Base-by-base conservation (phyloP, 2,888 invertebrate species). In the Linnaemya vulpina region DNA sequence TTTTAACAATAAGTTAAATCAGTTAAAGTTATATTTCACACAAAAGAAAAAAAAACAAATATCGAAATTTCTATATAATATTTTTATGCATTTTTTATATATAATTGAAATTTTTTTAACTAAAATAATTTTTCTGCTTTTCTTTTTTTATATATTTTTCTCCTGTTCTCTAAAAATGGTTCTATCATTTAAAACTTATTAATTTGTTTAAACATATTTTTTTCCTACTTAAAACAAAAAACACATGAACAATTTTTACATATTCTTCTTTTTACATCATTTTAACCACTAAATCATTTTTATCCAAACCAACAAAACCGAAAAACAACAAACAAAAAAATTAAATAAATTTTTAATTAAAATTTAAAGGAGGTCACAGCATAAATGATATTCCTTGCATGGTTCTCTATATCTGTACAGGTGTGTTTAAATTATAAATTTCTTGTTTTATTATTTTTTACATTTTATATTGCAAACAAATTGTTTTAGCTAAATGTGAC, bases 341-440 rank as follows among this genome's bases (percentile, higher is more conserved):
- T 46, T 25, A 30, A 51, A 55, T 65, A 20, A 58, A 49, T 60
- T 67, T 71, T 71, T 55, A 74, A 81, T 68, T 84, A 83, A 88
- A 86, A 85, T 84, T 71, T 86, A 90, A 89, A 91, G 90, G 90
- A 90, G 89, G 90, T 89, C 89, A 89, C 90, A 90, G 89, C 90
- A 88, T 89, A 87, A 90, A 89, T 89, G 91, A 91, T 88, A 88
- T 90, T 88, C 91, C 90, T 90, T 92, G 92, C 92, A 91, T 91
- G 91, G 89, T 92, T 89, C 90, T 92, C 89, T 91, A 89, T 90
- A 90, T 92, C 87, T 92, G 92, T 90, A 87, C 91, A 92, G 92
- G 92, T 92, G 92, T 91, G 92, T 92, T 90, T 73, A 75, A 82
- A 82, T 82, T 75, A 82, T 79, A 78, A 82, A 82, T 77, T 77